Evolutionary conservation across 2,888 invertebrate genomes (phyloP).

Genomic region (Drosophila maculinotata): DNA sequence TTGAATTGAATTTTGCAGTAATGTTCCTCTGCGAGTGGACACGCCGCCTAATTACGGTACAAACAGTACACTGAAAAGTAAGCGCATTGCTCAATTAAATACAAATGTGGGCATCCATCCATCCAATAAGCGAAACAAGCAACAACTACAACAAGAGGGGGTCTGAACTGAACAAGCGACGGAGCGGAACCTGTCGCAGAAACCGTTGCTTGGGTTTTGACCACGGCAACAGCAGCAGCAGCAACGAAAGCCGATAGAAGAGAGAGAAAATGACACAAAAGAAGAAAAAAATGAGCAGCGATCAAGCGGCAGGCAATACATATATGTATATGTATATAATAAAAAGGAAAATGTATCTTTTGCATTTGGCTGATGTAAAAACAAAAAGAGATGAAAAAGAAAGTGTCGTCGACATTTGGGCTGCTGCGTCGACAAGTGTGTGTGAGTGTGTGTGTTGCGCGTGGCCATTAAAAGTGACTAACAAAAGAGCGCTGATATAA

Average conservation of each 20-base stretch:
- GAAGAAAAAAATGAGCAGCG: slow-evolving; percentile 51
- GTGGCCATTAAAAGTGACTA: slow-evolving; percentile 68
- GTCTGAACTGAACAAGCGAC: slow-evolving; percentile 34
- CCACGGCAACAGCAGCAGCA: slow-evolving; percentile 56
- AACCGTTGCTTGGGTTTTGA: slow-evolving; percentile 66
- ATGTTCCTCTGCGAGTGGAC: slow-evolving; percentile 28
- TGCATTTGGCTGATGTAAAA: slow-evolving; percentile 55
- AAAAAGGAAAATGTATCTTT: slow-evolving; percentile 68
- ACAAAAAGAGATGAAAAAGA: slow-evolving; percentile 71
- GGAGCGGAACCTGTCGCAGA: slow-evolving; percentile 73
- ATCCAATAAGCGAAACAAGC: slow-evolving; percentile 49
- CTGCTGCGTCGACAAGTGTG: slow-evolving; percentile 18
- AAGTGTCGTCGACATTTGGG: slow-evolving; percentile 62
- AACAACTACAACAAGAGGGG: not conserved
- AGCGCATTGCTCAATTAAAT: slow-evolving; percentile 76
- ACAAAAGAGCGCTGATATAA: slow-evolving; percentile 57
- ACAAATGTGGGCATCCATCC: slow-evolving; percentile 75
- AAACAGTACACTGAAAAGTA: slow-evolving; percentile 54
- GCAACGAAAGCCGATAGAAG: slow-evolving; percentile 60
- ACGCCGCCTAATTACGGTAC: slow-evolving; percentile 55
- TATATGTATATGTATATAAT: slow-evolving; percentile 6
- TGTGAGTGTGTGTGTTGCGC: slow-evolving; percentile 34
- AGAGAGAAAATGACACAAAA: slow-evolving; percentile 52
- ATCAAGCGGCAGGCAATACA: slow-evolving; percentile 52
- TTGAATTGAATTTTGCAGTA: slow-evolving; percentile 22